Conservation (phyloP, 2,797 vertebrate species). For the Siniperca undulata region DNA sequence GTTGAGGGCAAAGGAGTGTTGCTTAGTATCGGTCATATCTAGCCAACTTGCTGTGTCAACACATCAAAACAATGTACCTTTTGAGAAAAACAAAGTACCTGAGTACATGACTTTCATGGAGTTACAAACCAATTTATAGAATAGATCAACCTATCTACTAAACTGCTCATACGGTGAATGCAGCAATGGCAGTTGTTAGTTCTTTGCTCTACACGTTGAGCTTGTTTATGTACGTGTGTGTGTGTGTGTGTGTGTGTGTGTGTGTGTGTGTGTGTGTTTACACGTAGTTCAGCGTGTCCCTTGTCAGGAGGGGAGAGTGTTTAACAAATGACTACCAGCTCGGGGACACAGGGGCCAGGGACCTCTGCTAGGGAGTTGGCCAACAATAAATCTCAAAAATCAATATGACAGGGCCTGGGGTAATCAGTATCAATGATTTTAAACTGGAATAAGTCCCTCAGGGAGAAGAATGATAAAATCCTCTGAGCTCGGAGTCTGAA, state of each 20-base stretch:
- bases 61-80: not conserved
- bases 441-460: constrained; percentile 79
- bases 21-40: not conserved
- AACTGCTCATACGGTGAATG: not conserved
- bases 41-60: not conserved
- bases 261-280: constrained; percentile 39
- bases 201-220: not conserved
- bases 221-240: constrained; percentile 16
- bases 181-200: not conserved
- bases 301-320: constrained; percentile 76
- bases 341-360: constrained; percentile 71
- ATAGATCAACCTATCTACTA: not conserved
- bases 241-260: constrained; percentile 14
- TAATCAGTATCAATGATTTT: constrained; percentile 88
- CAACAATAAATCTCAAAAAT: constrained; percentile 86
- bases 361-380: constrained; percentile 73
- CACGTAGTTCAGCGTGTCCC: constrained; percentile 35
- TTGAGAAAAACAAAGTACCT: not conserved
- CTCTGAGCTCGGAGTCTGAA: constrained; percentile 64
- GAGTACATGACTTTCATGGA: not conserved
- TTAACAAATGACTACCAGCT: constrained; percentile 84
- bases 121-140: not conserved
- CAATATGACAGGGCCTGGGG: constrained; percentile 83
- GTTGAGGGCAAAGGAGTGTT: not conserved
- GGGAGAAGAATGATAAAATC: constrained; percentile 76